Conservation (phyloP, 2,113 vertebrate species). For the Nycticebus coucang region DNA sequence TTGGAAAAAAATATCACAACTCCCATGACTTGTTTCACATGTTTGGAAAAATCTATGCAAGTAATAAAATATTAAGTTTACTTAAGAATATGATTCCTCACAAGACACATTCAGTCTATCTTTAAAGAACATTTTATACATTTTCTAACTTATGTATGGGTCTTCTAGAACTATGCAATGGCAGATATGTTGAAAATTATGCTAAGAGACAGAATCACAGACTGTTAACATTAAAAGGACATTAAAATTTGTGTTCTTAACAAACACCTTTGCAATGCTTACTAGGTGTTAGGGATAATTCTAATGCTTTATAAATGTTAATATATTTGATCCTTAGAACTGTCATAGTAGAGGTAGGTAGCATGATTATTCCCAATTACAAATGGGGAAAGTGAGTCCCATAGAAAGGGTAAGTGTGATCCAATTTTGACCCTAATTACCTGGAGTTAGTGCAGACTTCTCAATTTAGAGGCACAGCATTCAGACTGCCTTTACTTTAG, state of each 20-base stretch:
- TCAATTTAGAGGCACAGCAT: background rate
- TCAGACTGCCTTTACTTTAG: background rate
- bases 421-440: background rate
- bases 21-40: background rate
- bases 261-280: background rate
- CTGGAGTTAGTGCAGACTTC: background rate
- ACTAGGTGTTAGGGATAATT: background rate
- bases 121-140: background rate
- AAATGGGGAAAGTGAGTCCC: background rate
- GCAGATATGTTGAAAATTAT: background rate
- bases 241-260: background rate
- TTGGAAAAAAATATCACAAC: background rate
- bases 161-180: background rate
- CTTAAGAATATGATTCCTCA: background rate
- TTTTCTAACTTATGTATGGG: background rate
- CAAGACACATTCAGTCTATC: background rate
- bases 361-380: background rate
- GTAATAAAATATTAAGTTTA: background rate
- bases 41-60: background rate
- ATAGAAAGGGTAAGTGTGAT: background rate
- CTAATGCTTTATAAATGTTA: background rate
- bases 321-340: background rate
- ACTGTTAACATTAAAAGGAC: background rate
- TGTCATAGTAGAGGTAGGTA: background rate
- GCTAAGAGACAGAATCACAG: background rate